Evolutionary conservation across 2,113 vertebrate genomes (phyloP).

Genomic region (Rhagologus leucostigma): DNA sequence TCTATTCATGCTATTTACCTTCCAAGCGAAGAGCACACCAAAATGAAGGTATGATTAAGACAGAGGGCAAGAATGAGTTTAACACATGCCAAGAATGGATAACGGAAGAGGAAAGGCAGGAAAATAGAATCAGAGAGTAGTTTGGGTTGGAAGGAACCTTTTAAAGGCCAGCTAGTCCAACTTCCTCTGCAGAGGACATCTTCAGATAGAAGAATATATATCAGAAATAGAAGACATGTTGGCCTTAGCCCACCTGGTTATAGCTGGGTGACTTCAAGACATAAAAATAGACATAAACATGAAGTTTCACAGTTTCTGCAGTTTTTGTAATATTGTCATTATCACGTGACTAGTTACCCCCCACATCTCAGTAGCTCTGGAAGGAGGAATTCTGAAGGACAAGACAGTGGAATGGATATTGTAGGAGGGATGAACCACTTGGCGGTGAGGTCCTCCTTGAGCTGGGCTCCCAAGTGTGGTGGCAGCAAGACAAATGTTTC

Average conservation of each 20-base stretch:
- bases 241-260: not conserved
- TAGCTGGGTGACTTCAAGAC: not conserved
- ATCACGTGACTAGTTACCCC: not conserved
- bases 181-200: not conserved
- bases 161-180: not conserved
- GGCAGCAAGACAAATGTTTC: not conserved
- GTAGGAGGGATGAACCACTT: not conserved
- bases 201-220: not conserved
- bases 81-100: not conserved
- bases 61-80: not conserved
- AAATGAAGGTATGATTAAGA: not conserved
- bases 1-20: not conserved
- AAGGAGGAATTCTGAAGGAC: not conserved
- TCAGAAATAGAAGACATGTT: not conserved
- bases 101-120: not conserved
- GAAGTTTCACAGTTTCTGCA: not conserved
- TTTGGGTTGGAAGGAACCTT: not conserved
- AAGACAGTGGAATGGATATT: not conserved
- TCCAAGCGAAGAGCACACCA: accelerated
- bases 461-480: not conserved
- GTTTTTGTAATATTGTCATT: not conserved
- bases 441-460: not conserved
- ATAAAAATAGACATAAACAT: not conserved
- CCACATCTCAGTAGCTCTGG: not conserved
- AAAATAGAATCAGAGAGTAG: not conserved